Evolutionary conservation across 37 sponge, comb jelly and placozoan genomes (phyloP).

Genomic region (Ephydatia muelleri): DNA sequence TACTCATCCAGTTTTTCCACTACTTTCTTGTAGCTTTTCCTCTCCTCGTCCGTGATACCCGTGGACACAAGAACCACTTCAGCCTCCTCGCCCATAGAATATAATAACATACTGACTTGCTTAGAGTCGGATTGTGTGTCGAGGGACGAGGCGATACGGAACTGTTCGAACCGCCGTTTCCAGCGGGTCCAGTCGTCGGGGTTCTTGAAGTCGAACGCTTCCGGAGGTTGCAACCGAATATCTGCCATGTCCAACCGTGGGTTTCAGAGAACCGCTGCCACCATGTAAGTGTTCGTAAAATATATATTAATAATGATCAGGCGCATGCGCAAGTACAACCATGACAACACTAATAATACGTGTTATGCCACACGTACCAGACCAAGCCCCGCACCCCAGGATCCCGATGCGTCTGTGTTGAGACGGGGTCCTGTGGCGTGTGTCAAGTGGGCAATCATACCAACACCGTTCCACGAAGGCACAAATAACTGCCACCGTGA

Average conservation of each 20-base stretch:
- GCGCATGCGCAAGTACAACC: conserved; percentile 20
- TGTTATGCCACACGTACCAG: neutral
- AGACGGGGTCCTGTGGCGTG: neutral
- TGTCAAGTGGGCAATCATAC: neutral
- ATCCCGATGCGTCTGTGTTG: conserved; percentile 8
- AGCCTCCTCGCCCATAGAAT: conserved; percentile 35
- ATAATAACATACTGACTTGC: conserved; percentile 31
- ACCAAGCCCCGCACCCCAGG: conserved; percentile 16
- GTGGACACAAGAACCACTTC: conserved; percentile 18
- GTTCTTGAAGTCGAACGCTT: conserved; percentile 16
- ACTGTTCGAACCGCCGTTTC: conserved; percentile 25
- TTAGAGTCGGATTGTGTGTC: neutral
- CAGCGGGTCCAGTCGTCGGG: conserved; percentile 32
- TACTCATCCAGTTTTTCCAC: conserved; percentile 23
- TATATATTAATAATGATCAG: neutral
- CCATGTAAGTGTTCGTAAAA: conserved; percentile 14
- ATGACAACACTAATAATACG: neutral
- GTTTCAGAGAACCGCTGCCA: conserved; percentile 21
- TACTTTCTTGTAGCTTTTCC: conserved; percentile 13
- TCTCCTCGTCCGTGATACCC: conserved; percentile 13
- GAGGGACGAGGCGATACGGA: conserved; percentile 15
- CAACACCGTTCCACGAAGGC: conserved; percentile 10
- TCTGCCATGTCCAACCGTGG: conserved; percentile 12
- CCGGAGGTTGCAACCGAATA: conserved; percentile 11
- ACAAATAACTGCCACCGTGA: conserved; percentile 13